Base-by-base conservation (phyloP, 2,797 vertebrate genomes). In the Pseudotriccus pelzelni region DNA sequence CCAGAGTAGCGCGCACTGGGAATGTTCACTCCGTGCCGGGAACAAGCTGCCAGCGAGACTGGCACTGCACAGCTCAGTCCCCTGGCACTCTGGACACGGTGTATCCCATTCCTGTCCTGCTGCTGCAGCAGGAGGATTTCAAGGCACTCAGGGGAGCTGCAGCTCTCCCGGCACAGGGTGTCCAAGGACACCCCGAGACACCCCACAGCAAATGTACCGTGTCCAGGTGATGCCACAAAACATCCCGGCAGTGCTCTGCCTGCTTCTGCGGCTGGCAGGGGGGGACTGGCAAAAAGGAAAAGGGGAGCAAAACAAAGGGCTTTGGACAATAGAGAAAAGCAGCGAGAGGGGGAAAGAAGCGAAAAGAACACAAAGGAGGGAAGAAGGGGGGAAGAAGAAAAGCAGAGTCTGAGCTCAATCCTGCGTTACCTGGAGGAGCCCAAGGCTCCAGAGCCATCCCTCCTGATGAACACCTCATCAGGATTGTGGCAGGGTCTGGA, bases 121-220 rank as follows among this genome's bases (percentile, higher is more conserved):
- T 6, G 1, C 55, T 28, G 59, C 44, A 19, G 23, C 12, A 0
- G 0, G 4, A 72, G 87, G 44, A 16, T 49, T 55, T 75, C 14
- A 7, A 0, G 36, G 66, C 62, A 36, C 74, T 21, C 49, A 6
- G 43, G n/a, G 69, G 44, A 81, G 60, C 59, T 69, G 76, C 58
- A 49, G 36, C 11, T 50, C 44, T 41, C 43, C 0, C 0, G 41
- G 55, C 46, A n/a, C 73, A 24, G 50, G 0, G 0, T 28, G 68
- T 47, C 30, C 64, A 55, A 68, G 39, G 74, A 78, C 37, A 36
- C 15, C 39, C 32, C 1, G 5, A 16, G 34, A 64, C 39, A 47
- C 4, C 41, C 24, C 7, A 1, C 53, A 13, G 69, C 27, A 14
- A 78, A 73, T 0, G 0, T 18, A 64, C 82, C 28, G 6, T 19